Conservation (phyloP, 2,888 invertebrate species). For the Platycnemis pennipes region DNA sequence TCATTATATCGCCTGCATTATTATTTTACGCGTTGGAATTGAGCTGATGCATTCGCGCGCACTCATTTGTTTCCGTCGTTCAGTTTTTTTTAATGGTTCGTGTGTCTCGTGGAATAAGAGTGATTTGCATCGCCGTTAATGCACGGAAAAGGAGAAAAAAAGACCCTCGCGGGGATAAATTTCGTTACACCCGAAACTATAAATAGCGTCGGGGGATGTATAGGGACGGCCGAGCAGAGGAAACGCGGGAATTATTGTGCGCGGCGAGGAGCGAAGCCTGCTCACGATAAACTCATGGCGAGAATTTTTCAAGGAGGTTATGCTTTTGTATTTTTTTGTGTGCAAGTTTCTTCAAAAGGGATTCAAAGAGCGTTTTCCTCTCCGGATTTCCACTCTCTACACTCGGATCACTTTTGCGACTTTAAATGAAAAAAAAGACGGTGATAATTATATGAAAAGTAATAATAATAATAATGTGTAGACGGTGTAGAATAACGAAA, state of each 20-base stretch:
- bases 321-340: too few species aligned
- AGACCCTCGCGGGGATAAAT: not conserved
- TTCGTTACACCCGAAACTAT: not conserved
- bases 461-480: too few species aligned
- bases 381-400: not conserved
- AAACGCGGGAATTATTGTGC: not conserved
- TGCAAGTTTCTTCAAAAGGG: conserved; percentile 40
- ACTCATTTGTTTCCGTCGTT: not conserved
- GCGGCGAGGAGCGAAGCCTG: not conserved
- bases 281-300: not conserved
- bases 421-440: not conserved
- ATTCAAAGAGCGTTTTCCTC: conserved; percentile 19
- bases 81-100: too few species aligned
- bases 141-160: too few species aligned
- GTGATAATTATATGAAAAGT: not conserved
- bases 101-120: too few species aligned
- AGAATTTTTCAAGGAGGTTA: not conserved
- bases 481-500: not conserved
- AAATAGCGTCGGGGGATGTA: not conserved
- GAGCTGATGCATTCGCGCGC: not conserved
- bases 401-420: not conserved
- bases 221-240: not conserved
- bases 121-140: too few species aligned
- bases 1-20: not conserved
- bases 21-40: too few species aligned